Conservation (phyloP, 2,888 invertebrate genomes). For the Ypsolopha scabrella region DNA sequence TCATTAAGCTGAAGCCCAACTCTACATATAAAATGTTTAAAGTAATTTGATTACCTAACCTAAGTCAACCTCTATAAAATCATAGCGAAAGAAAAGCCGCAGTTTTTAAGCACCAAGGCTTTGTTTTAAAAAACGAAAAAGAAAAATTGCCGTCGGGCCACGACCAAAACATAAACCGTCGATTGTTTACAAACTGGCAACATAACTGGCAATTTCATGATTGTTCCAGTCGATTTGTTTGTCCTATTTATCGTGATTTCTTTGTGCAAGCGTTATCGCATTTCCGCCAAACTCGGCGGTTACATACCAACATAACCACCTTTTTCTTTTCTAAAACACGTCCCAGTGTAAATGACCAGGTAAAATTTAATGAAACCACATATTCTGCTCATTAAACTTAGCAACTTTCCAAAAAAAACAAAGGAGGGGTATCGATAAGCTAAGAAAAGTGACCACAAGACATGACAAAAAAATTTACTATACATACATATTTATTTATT, state of each 20-base stretch:
- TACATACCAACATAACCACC: background rate
- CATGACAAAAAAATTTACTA: no score
- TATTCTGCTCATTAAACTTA: no score
- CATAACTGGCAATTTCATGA: constrained; percentile 43
- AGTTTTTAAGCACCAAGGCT: constrained; percentile 23
- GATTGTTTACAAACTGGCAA: constrained; percentile 55
- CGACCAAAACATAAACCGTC: constrained; percentile 18
- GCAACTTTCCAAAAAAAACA: no score
- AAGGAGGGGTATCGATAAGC: no score
- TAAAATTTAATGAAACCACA: no score
- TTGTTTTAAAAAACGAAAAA: constrained; percentile 19
- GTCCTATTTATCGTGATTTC: constrained; percentile 45
- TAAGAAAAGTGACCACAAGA: no score
- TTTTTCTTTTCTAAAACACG: no score
- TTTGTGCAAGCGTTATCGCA: constrained; percentile 20
- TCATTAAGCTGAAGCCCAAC: no score
- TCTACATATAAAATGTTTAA: background rate
- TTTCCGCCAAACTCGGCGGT: constrained; percentile 14
- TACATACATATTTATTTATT: no score
- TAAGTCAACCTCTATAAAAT: background rate
- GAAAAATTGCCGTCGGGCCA: no score
- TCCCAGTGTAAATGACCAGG: no score
- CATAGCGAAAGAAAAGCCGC: constrained; percentile 12
- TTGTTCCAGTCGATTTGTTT: constrained; percentile 41
- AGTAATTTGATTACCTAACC: background rate